phyloP scores from a whole-genome alignment of 2,888 invertebrate genomes.

The Callyntrura guangdongensis region DNA sequence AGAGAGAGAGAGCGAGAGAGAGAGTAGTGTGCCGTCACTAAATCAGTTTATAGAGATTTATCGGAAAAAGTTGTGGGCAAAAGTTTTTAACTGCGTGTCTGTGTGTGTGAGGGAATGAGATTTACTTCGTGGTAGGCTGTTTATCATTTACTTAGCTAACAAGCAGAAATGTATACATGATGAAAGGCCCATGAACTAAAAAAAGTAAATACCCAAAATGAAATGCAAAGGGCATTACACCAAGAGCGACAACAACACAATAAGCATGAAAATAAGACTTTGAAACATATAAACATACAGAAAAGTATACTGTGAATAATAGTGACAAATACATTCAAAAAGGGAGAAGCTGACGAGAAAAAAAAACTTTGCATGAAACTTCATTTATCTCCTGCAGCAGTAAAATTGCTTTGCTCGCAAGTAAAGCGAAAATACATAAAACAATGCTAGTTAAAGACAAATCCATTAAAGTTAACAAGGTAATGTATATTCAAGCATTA shows the following conservation, averaged over 20 bases:
- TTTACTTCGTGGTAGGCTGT: slow-evolving; percentile 39
- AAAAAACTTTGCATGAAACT: not conserved
- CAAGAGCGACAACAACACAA: not conserved
- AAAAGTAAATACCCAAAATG: not conserved
- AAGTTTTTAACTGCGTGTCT: slow-evolving; percentile 46
- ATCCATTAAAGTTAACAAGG: slow-evolving; percentile 63
- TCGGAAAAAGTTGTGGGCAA: slow-evolving; percentile 38
- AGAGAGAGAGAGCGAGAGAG: no score
- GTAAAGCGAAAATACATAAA: slow-evolving; percentile 33
- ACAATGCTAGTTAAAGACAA: slow-evolving; percentile 29
- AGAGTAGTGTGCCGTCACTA: not conserved
- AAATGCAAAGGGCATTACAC: not conserved
- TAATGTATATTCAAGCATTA: slow-evolving; percentile 36
- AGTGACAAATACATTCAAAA: no score
- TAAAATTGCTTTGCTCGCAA: not conserved
- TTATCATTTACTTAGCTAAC: slow-evolving; percentile 2
- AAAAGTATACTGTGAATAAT: no score
- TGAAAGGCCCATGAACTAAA: no score
- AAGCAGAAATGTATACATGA: slow-evolving; percentile 3
- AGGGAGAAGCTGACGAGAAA: no score
- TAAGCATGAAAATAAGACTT: not conserved
- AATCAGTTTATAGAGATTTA: slow-evolving; percentile 32
- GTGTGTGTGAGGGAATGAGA: slow-evolving; percentile 1
- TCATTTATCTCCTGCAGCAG: slow-evolving; percentile 17
- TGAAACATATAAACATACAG: no score